Conservation (phyloP, 2,797 vertebrate species). For the Acrocephalus scirpaceus region DNA sequence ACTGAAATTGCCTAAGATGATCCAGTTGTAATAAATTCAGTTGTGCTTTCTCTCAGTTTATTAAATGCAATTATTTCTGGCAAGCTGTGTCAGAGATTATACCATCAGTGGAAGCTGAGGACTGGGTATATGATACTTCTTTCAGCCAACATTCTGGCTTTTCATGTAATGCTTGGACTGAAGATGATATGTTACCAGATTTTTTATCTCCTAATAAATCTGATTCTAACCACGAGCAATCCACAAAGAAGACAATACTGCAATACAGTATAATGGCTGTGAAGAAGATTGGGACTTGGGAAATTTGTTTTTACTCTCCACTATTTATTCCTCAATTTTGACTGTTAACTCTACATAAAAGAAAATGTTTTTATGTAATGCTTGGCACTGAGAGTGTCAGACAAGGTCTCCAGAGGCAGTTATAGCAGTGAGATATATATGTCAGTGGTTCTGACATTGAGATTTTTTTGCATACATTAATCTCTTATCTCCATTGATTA, state of each 20-base stretch:
- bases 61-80: neutral
- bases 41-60: neutral
- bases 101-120: neutral
- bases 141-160: neutral
- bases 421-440: neutral
- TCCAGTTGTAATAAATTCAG: neutral
- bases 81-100: neutral
- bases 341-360: neutral
- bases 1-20: neutral
- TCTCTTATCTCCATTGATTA: neutral
- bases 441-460: neutral
- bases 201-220: neutral
- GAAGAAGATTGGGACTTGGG: neutral
- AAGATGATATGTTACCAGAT: neutral
- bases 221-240: neutral
- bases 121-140: neutral
- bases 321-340: neutral
- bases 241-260: neutral
- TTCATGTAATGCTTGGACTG: neutral
- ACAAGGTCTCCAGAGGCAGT: neutral
- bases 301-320: neutral
- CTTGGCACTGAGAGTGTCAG: neutral
- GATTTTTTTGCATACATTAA: neutral
- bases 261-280: neutral
- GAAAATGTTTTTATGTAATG: neutral